These are phyloP conservation scores for Melitaea athalia DNA, from an alignment of 2,888 invertebrate species.

Conservation along the genomic window DNA sequence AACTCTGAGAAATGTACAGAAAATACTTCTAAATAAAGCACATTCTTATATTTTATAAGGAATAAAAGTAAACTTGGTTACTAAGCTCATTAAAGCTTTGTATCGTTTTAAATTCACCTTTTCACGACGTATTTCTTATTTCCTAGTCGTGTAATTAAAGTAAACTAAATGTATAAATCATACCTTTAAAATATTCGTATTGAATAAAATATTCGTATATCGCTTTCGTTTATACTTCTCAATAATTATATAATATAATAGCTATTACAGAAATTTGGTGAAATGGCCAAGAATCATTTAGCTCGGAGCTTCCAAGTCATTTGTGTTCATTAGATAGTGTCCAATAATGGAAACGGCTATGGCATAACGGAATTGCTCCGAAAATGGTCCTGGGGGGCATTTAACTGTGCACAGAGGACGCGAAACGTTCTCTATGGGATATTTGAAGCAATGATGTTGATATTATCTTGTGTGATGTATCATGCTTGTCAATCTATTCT, in stretches of 20 bases:
- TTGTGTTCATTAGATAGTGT: conserved; percentile 74
- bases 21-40: too few species aligned
- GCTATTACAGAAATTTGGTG: conserved; percentile 38
- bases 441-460: conserved; percentile 33
- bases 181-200: not conserved
- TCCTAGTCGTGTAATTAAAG: too few species aligned
- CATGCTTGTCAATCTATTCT: conserved; percentile 4
- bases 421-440: conserved; percentile 34
- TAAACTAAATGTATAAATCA: not conserved
- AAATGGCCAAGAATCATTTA: conserved; percentile 47
- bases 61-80: too few species aligned
- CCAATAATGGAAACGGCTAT: conserved; percentile 69
- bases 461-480: conserved; percentile 24
- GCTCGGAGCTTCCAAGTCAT: conserved; percentile 58
- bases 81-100: too few species aligned
- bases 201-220: too few species aligned
- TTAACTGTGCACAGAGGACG: conserved; percentile 55
- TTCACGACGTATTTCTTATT: too few species aligned
- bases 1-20: too few species aligned
- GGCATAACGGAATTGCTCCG: conserved; percentile 58
- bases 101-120: too few species aligned
- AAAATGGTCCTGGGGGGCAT: conserved; percentile 59
- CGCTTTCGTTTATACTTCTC: not conserved
- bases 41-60: too few species aligned
- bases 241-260: conserved; percentile 36